phyloP scores from a whole-genome alignment of 2,113 vertebrate species.

The Dolichallabes microphthalmus region DNA sequence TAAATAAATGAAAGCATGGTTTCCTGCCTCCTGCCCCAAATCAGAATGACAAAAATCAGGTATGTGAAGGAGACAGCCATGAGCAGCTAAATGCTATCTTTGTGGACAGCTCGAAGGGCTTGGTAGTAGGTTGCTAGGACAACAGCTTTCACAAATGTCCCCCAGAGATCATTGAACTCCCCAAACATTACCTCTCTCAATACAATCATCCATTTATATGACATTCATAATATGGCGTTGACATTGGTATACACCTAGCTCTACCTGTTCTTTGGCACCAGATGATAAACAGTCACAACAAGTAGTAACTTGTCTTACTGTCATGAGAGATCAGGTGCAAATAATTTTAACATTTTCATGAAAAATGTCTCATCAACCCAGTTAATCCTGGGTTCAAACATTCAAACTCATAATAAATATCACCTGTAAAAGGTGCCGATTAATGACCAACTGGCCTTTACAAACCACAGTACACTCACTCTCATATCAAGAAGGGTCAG shows the following conservation, averaged over 20 bases:
- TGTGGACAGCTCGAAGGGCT: neutral
- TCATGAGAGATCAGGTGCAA: neutral
- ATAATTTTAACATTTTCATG: neutral
- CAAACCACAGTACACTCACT: neutral
- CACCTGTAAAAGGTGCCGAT: neutral
- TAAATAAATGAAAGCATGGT: too few relatives aligned
- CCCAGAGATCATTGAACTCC: neutral
- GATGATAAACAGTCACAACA: neutral
- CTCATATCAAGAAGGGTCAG: neutral
- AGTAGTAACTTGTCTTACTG: neutral
- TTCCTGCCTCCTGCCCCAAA: too few relatives aligned
- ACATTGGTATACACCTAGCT: neutral
- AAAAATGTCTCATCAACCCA: neutral
- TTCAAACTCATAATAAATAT: neutral
- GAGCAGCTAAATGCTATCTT: neutral
- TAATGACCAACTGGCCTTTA: neutral
- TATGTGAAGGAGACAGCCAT: neutral
- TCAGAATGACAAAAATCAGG: too few relatives aligned
- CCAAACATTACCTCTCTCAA: neutral
- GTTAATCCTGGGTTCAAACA: neutral
- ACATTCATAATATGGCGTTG: too few relatives aligned
- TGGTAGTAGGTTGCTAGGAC: neutral
- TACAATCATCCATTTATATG: neutral
- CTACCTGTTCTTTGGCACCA: neutral
- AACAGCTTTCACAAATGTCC: too few relatives aligned